phyloP scores from a whole-genome alignment of 2,113 vertebrate species.

The Fregata magnificens region DNA sequence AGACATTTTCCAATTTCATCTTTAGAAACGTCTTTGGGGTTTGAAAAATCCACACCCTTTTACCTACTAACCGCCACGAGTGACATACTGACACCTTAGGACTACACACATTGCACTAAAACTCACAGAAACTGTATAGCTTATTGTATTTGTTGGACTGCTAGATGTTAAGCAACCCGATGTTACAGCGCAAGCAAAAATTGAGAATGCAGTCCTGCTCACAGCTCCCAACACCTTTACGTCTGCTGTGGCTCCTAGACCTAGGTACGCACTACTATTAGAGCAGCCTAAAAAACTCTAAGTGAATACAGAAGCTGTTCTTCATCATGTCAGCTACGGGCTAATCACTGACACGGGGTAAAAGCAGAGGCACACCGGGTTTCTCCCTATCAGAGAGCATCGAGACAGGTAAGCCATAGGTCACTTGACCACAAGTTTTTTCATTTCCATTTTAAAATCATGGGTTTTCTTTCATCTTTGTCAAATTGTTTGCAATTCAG shows the following conservation, averaged over 20 bases:
- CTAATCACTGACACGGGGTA: too few species aligned
- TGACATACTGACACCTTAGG: too few species aligned
- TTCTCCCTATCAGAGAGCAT: too few species aligned
- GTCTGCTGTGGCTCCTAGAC: not conserved
- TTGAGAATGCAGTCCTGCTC: not conserved
- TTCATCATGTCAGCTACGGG: not conserved
- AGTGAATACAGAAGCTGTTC: not conserved
- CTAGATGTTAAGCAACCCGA: not conserved
- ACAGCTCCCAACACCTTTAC: too few species aligned
- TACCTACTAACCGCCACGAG: too few species aligned
- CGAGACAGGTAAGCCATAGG: not conserved
- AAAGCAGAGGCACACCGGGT: accelerated
- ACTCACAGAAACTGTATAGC: not conserved
- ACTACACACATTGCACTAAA: accelerated
- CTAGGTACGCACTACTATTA: accelerated
- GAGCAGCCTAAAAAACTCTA: not conserved
- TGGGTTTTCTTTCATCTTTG: not conserved
- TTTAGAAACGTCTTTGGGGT: not conserved
- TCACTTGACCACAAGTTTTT: not conserved
- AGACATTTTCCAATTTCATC: not conserved
- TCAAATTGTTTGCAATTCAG: not conserved
- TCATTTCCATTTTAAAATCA: not conserved
- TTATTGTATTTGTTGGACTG: too few species aligned
- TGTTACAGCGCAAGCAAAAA: accelerated
- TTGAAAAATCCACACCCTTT: not conserved